Evolutionary conservation across 2,888 invertebrate species (phyloP), one percentile per base, ranked within the genome.

Genomic region (Oxytorus armatus): DNA sequence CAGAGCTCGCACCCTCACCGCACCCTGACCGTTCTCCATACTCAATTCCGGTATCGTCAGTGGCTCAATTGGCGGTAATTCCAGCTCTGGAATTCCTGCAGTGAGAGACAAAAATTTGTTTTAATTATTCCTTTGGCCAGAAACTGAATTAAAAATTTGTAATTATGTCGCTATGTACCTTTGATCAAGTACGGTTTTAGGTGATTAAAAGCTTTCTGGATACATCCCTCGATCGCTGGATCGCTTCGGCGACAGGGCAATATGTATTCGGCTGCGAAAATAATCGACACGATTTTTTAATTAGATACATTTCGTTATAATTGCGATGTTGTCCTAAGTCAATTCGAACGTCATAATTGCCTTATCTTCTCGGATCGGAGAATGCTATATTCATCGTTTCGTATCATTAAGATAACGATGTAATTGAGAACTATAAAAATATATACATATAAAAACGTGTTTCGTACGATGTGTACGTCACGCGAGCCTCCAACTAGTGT

Each of bases 21-120:
- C 94, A 0, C 96, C 96, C 8, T 95, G 95, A 0, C 95, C 95
- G 89, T 97, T 96, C 89, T 96, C 96, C 94, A 96, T 96, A 55
- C 95, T 93, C 83, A 97, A 93, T 77, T 94, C 93, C 55, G 95
- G 95, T 74, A 96, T 95, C 75, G 92, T 92, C 83, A 96, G 92
- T 0, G 96, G 96, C 86, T 96, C 96, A 84, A 96, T 95, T 0
- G 96, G 94, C 0, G 96, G 96, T 1, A 96, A 94, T 14, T 95
- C 94, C 63, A 96, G 92, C 84, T 96, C 96, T 0, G 94, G 92
- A 8, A 96, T 93, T 59, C 96, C 96, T 92, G 79, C 1, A 72
- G 63, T 29, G 0, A 5, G 4, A 25, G n/a, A n/a, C n/a, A 55
- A 29, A 57, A 39, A 25, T n/a, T 3, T 18, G n/a, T 39, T 23